Percentiles rank a stretch among this genome's conserved stretches.
Conservation (phyloP, 2,797 vertebrate species). For the Myioborus miniatus region DNA sequence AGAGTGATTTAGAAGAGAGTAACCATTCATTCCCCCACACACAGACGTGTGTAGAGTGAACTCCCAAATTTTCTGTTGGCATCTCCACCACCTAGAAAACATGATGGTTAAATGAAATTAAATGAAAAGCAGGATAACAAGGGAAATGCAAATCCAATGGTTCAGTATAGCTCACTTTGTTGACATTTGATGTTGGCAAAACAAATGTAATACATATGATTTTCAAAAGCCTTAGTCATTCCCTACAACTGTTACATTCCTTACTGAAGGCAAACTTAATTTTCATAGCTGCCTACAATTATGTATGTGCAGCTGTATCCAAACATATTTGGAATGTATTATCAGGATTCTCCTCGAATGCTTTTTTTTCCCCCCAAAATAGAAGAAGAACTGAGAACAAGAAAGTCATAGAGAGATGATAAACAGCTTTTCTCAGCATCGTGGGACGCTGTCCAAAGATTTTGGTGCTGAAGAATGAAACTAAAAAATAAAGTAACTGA, state of each 20-base stretch:
- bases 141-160: neutral
- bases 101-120: neutral
- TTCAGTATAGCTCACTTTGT: neutral
- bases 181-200: neutral
- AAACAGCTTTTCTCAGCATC: neutral
- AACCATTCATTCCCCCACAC: neutral
- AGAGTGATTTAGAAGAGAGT: neutral
- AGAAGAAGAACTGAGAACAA: neutral
- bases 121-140: neutral
- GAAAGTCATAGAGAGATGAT: neutral
- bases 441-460: neutral
- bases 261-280: neutral
- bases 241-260: neutral
- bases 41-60: accelerated
- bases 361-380: neutral
- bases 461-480: neutral
- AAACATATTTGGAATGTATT: neutral
- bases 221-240: neutral
- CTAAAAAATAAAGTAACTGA: neutral
- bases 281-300: neutral
- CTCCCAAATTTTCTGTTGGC: neutral
- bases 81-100: neutral
- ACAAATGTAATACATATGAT: neutral
- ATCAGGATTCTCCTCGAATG: neutral
- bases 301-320: neutral